Percentiles rank a stretch among this genome's conserved stretches.
Evolutionary conservation across 1,140 invertebrate species (phyloP).

Genomic region (Galleria mellonella): DNA sequence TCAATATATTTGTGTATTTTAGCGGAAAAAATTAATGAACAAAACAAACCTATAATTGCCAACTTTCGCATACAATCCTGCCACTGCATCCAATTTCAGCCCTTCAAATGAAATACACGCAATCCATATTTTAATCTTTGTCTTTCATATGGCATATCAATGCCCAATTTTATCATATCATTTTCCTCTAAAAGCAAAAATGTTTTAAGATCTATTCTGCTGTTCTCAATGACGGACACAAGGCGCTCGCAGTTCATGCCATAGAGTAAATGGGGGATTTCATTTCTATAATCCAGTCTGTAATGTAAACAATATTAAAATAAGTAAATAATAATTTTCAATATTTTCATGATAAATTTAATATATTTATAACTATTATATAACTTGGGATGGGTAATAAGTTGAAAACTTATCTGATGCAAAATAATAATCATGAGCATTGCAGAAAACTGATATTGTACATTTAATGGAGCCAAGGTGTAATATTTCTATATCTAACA

Average conservation of each 20-base stretch:
- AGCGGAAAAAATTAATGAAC: too few relatives aligned
- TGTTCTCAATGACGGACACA: conserved; percentile 46
- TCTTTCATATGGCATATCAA: conserved; percentile 73
- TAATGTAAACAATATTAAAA: conserved; percentile 14
- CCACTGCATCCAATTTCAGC: conserved; percentile 65
- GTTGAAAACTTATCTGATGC: too few relatives aligned
- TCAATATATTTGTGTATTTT: too few relatives aligned
- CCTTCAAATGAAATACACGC: conserved; percentile 69
- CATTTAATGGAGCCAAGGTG: too few relatives aligned
- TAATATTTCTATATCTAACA: too few relatives aligned
- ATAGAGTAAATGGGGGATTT: conserved; percentile 63
- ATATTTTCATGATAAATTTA: too few relatives aligned
- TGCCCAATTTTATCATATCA: conserved; percentile 67
- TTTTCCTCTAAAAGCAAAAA: conserved; percentile 74
- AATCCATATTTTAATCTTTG: conserved; percentile 65
- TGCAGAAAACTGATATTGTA: too few relatives aligned
- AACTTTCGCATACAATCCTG: conserved; percentile 42
- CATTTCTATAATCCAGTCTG: conserved; percentile 50
- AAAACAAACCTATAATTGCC: conserved; percentile 13
- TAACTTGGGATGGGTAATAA: too few relatives aligned
- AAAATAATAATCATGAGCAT: too few relatives aligned
- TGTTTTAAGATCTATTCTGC: conserved; percentile 61
- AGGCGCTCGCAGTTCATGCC: conserved; percentile 75
- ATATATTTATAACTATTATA: too few relatives aligned
- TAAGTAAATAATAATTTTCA: too few relatives aligned